phyloP scores from a whole-genome alignment of 2,797 vertebrate species.

The Acridotheres tristis region DNA sequence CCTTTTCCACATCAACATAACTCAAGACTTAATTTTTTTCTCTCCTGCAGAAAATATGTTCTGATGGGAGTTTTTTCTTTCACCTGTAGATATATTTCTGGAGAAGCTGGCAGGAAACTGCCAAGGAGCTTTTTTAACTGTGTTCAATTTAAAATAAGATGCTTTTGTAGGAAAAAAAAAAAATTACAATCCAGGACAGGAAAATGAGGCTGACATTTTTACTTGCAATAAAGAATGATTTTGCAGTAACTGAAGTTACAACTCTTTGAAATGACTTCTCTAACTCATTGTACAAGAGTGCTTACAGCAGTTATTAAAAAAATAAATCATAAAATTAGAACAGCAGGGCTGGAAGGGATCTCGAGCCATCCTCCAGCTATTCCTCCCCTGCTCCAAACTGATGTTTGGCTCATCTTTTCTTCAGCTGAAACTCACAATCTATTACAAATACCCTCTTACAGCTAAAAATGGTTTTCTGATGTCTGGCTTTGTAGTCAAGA shows the following conservation, averaged over 20 bases:
- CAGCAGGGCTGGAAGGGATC: neutral
- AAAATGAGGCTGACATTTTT: neutral
- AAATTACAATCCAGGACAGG: fast-evolving
- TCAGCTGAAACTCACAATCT: neutral
- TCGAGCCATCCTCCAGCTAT: neutral
- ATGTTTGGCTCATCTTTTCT: neutral
- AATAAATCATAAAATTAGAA: neutral
- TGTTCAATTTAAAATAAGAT: neutral
- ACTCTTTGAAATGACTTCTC: neutral
- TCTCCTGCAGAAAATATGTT: neutral
- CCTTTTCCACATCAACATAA: neutral
- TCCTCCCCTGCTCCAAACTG: neutral
- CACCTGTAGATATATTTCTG: neutral
- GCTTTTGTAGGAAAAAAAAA: neutral
- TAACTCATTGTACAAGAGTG: neutral
- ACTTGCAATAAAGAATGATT: neutral
- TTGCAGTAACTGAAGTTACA: neutral
- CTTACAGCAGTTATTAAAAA: slow-evolving; percentile 9
- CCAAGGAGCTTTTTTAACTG: neutral
- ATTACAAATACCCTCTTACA: neutral
- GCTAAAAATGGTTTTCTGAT: neutral
- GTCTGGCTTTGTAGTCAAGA: neutral
- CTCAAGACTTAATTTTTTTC: neutral
- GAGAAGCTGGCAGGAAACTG: neutral
- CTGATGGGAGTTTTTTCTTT: neutral